These are phyloP conservation scores for Neoitamus cyanurus DNA, from an alignment of 2,888 invertebrate genomes.

Conservation along the genomic window DNA sequence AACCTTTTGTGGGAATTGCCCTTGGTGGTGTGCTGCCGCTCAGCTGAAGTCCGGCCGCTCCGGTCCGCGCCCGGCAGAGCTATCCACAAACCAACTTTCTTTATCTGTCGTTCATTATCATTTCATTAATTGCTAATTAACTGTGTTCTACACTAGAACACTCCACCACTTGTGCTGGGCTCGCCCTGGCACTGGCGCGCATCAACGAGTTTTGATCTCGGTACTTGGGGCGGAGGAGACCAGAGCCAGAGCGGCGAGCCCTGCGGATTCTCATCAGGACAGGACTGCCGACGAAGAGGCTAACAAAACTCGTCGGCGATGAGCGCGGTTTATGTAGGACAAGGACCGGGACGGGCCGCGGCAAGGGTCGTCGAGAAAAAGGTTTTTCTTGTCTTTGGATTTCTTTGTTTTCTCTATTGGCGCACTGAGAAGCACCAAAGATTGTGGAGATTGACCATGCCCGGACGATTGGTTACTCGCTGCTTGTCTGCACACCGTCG, in stretches of 20 bases:
- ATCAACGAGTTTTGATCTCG: slow-evolving; percentile 12
- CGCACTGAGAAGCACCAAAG: slow-evolving; percentile 18
- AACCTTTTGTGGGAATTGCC: slow-evolving; percentile 24
- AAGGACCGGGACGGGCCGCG: not conserved
- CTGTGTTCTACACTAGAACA: slow-evolving; percentile 60
- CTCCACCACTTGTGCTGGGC: slow-evolving; percentile 17
- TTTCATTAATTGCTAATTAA: slow-evolving; percentile 65
- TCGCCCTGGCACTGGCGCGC: not conserved
- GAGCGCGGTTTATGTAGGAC: not conserved
- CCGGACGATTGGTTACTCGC: not conserved
- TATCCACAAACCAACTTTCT: slow-evolving; percentile 50
- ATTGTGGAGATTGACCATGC: not conserved
- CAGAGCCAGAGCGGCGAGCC: not conserved
- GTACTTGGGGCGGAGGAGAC: not conserved
- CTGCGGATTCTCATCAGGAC: not conserved
- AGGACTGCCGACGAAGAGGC: not conserved
- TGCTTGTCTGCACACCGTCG: not conserved
- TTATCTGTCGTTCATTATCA: slow-evolving; percentile 64
- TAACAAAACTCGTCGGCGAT: not conserved
- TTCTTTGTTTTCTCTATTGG: slow-evolving; percentile 32
- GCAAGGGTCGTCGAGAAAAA: not conserved
- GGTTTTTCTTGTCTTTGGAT: slow-evolving; percentile 6
- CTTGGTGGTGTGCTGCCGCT: slow-evolving; percentile 16
- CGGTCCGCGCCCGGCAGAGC: not conserved
- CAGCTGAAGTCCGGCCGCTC: not conserved